Conservation (phyloP, 2,113 vertebrate genomes). For the Stigmatopora argus region DNA sequence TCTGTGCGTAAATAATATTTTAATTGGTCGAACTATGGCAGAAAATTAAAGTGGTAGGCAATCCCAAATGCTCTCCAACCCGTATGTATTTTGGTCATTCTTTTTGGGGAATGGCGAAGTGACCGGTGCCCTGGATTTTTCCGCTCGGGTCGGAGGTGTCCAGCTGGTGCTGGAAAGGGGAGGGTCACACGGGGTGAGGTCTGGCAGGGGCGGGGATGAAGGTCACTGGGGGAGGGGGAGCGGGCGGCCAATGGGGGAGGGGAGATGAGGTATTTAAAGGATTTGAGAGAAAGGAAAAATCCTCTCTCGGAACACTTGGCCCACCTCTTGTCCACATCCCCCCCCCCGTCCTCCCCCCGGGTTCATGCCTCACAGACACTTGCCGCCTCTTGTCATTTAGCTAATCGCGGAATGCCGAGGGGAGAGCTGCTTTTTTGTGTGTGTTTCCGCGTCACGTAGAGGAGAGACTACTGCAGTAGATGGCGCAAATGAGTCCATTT, state of each 20-base stretch:
- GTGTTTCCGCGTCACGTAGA: background rate
- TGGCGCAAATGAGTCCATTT: background rate
- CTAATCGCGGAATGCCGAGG: constrained; percentile 24
- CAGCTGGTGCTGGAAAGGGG: constrained; percentile 60
- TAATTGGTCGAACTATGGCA: background rate
- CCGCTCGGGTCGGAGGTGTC: constrained; percentile 54
- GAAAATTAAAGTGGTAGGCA: background rate
- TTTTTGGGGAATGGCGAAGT: constrained; percentile 17
- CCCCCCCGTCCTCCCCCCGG: constrained; percentile 4
- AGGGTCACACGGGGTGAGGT: constrained; percentile 12
- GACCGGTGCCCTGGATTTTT: constrained; percentile 43
- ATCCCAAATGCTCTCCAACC: background rate
- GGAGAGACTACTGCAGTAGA: background rate
- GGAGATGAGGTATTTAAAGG: constrained; percentile 62
- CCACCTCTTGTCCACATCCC: constrained; percentile 25
- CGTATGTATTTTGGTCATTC: too few species aligned
- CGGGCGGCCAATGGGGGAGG: constrained; percentile 39
- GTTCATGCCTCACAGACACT: constrained; percentile 15
- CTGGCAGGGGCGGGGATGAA: constrained; percentile 46
- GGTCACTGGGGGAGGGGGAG: constrained; percentile 56
- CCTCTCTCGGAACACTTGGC: constrained; percentile 35
- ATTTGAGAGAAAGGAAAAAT: constrained; percentile 56
- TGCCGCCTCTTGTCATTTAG: constrained; percentile 31
- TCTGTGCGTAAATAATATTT: too few species aligned
- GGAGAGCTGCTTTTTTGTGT: background rate